Conservation (phyloP, 92 coral and sea anemone genomes). For the Micromussa lordhowensis region DNA sequence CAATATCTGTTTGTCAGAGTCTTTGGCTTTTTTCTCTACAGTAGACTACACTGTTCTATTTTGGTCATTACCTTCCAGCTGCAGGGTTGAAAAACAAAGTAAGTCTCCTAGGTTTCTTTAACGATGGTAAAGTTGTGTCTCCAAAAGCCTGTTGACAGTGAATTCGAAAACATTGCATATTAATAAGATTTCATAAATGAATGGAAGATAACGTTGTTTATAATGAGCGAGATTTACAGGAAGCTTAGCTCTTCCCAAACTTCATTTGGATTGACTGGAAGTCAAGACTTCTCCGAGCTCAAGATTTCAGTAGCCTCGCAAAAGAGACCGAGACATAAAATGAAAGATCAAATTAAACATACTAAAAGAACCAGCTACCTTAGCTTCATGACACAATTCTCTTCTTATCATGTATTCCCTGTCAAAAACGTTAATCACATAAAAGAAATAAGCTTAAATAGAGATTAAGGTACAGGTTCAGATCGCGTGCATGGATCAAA, state of each 20-base stretch:
- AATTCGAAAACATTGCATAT: not conserved
- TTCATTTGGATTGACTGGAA: not conserved
- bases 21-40: not conserved
- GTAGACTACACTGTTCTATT: too few species aligned
- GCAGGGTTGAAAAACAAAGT: constrained; percentile 91
- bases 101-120: constrained; percentile 90
- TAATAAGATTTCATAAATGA: not conserved
- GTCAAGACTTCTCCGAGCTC: too few species aligned
- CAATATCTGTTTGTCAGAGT: not conserved
- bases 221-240: not conserved
- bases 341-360: too few species aligned
- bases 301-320: too few species aligned
- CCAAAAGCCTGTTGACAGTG: constrained; percentile 73
- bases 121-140: constrained; percentile 79
- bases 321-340: too few species aligned
- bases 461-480: too few species aligned
- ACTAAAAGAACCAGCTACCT: constrained; percentile 53
- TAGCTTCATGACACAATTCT: constrained; percentile 85
- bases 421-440: not conserved
- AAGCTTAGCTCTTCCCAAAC: not conserved
- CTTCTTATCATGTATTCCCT: constrained; percentile 94
- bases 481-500: too few species aligned
- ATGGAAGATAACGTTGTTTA: not conserved
- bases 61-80: constrained; percentile 81
- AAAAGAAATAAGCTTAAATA: not conserved